Conservation (phyloP, 1,140 invertebrate species). For the Cheumatopsyche charites region DNA sequence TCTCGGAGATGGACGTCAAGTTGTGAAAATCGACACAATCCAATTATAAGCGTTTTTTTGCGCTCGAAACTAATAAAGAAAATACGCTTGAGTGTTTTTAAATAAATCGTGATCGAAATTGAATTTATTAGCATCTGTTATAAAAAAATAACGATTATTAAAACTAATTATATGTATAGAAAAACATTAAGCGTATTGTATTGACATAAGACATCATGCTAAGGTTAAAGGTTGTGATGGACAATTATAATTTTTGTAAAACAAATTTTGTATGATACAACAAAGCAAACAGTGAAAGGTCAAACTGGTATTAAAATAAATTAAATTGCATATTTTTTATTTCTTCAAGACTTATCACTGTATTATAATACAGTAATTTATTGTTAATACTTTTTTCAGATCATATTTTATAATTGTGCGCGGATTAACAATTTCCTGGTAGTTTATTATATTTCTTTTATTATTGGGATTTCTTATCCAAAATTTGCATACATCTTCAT, state of each 20-base stretch:
- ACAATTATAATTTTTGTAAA: constrained; percentile 11
- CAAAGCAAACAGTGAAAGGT: constrained; percentile 5
- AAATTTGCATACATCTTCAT: too few species aligned
- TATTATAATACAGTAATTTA: too few species aligned
- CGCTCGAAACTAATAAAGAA: background rate
- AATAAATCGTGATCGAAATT: constrained; percentile 17
- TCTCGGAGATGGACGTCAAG: background rate
- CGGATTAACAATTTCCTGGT: too few species aligned
- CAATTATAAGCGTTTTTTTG: constrained; percentile 2
- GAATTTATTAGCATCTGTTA: background rate
- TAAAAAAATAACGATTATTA: background rate
- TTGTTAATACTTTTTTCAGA: too few species aligned
- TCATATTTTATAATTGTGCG: too few species aligned
- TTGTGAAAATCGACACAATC: constrained; percentile 4
- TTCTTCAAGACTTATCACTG: too few species aligned
- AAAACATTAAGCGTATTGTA: background rate
- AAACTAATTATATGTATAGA: constrained; percentile 17
- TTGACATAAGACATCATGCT: constrained; percentile 1
- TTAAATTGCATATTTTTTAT: too few species aligned
- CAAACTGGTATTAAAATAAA: constrained; percentile 8
- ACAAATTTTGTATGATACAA: constrained; percentile 2
- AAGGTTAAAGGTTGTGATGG: constrained; percentile 21
- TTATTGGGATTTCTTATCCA: too few species aligned
- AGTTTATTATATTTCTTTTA: too few species aligned
- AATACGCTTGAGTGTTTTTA: background rate